Evolutionary conservation across 2,113 vertebrate species (phyloP), one percentile per base, ranked within the genome.

Genomic region (Ceyx margarethae): DNA sequence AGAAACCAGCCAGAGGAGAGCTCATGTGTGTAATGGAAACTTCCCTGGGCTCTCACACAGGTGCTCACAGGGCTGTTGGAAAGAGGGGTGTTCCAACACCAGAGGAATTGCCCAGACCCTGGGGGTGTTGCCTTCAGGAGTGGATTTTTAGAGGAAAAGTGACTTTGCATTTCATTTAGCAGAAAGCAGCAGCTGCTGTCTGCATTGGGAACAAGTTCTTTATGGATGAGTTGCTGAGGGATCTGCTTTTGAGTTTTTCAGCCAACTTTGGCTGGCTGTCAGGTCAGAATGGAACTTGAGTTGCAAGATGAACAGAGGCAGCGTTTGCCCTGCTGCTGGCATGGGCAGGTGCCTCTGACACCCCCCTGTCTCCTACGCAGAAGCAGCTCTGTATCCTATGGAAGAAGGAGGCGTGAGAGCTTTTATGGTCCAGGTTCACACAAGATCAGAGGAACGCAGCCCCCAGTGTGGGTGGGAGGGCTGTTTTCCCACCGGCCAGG

Each of bases 41-140:
- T 11, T 35, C 0, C 2, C 57, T 31, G 46, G 1, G 10, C 25
- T 71, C 28, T 31, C 9, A 2, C 4, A 0, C 12, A 46, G 18
- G 37, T 42, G 4, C 35, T 81, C 18, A 0, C 1, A 7, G 23
- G 46, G 31, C 65, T 58, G 5, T 16, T 48, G 77, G 84, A 53
- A 66, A 58, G 9, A 2, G 2, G 5, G 13, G 5, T 51, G 80
- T 83, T 10, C 65, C 56, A 69, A 0, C 0, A 20, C 40, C 0
- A 2, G 56, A 56, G 40, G 33, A 81, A 37, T 31, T 67, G 40
- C 45, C 22, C 50, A 54, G 35, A 29, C 15, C 18, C 42, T 62
- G 37, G 6, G n/a, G 6, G 2, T 46, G 17, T 33, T 74, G 61
- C n/a, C 29, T 82, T 4, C 48, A 48, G n/a, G 45, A 22, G 16